Conservation (phyloP, 2,888 invertebrate species). For the Dynastes maya region DNA sequence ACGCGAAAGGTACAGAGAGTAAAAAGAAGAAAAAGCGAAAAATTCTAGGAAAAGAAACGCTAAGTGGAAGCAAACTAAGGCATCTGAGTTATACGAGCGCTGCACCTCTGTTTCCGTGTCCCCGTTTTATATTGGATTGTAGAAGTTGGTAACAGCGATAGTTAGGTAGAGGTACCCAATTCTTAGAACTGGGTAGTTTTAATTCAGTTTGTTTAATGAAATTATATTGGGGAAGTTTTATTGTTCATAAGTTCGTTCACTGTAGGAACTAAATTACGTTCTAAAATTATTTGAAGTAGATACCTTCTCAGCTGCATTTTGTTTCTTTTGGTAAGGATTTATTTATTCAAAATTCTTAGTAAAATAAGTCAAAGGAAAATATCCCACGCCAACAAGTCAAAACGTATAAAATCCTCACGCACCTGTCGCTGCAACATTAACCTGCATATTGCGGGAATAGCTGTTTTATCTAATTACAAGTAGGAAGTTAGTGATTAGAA, state of each 20-base stretch:
- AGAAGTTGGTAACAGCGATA: constrained; percentile 21
- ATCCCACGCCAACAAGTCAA: not conserved
- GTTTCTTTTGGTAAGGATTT: not conserved
- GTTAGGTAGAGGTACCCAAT: not conserved
- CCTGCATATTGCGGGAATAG: not conserved
- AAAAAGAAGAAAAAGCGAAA: not conserved
- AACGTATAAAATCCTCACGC: not conserved
- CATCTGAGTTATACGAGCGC: constrained; percentile 21
- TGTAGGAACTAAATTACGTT: constrained; percentile 35
- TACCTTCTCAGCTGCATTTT: not conserved
- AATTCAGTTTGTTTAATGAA: constrained; percentile 45
- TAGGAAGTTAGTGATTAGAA: constrained; percentile 8
- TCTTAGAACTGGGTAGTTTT: constrained; percentile 28
- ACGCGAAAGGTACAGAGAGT: not conserved
- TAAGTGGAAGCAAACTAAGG: constrained; percentile 5
- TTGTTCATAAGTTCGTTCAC: constrained; percentile 36
- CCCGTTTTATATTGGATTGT: constrained; percentile 35
- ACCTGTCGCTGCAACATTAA: not conserved
- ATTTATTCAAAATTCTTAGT: constrained; percentile 2
- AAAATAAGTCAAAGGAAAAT: not conserved
- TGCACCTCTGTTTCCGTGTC: constrained; percentile 13
- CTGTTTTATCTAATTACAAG: constrained; percentile 8
- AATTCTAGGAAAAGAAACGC: constrained; percentile 7
- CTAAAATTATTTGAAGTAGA: constrained; percentile 17
- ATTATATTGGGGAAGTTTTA: constrained; percentile 46